A percentile compares a stretch with the other conserved stretches of the same genome.
Conservation (phyloP, 1,140 invertebrate genomes). For the Drusus annulatus region DNA sequence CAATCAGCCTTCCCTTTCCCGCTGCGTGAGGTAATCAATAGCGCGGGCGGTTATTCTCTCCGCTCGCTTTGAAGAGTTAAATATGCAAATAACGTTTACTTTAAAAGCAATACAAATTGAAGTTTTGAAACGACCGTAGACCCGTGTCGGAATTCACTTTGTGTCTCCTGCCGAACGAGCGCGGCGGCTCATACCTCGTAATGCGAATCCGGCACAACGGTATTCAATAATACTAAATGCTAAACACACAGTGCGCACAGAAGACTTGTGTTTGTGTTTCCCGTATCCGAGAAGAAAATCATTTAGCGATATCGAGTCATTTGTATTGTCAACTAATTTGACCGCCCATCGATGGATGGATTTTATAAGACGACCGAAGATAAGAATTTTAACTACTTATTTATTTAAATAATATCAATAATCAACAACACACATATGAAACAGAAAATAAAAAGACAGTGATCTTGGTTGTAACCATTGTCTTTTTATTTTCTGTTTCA, state of each 20-base stretch:
- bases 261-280: neutral
- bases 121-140: slow-evolving; percentile 25
- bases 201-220: slow-evolving; percentile 3
- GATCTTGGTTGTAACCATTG: no score
- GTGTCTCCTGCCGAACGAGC: slow-evolving; percentile 12
- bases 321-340: no score
- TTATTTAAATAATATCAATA: no score
- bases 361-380: no score
- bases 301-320: no score
- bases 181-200: slow-evolving; percentile 1
- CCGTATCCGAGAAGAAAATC: no score
- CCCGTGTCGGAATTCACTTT: slow-evolving; percentile 30
- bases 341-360: neutral
- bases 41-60: neutral
- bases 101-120: slow-evolving; percentile 41
- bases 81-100: slow-evolving; percentile 40
- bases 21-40: no score
- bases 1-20: no score
- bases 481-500: no score
- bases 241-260: neutral
- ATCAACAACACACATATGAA: no score
- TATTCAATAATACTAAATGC: neutral
- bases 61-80: slow-evolving; percentile 5
- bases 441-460: no score
- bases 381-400: no score